phyloP scores from a whole-genome alignment of 2,113 vertebrate genomes.

The Taurulus bubalis region DNA sequence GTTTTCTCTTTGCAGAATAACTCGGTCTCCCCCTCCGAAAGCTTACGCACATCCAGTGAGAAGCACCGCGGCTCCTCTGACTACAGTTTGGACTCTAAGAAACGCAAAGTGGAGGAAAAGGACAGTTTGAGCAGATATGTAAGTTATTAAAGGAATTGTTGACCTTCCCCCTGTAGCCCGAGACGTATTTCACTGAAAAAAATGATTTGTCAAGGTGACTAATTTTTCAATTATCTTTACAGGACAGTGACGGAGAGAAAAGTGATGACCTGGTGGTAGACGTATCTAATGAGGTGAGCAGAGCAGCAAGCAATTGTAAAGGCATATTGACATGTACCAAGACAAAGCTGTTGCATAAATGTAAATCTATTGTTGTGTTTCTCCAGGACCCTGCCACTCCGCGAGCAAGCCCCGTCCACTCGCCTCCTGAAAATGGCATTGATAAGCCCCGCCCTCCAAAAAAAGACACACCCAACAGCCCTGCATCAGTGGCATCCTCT shows the following conservation, averaged over 20 bases:
- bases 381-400: constrained; percentile 95
- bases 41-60: constrained; percentile 90
- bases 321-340: background rate
- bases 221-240: constrained; percentile 41
- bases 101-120: constrained; percentile 95
- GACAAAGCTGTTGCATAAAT: background rate
- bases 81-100: constrained; percentile 94
- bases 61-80: constrained; percentile 94
- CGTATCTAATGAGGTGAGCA: constrained; percentile 94
- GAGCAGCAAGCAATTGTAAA: background rate
- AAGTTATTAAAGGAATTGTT: constrained; percentile 59
- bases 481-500: constrained; percentile 96
- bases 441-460: constrained; percentile 95
- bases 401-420: constrained; percentile 94
- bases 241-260: constrained; percentile 99
- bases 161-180: background rate
- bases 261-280: constrained; percentile 97
- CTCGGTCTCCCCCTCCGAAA: constrained; percentile 94
- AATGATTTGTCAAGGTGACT: background rate
- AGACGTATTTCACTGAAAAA: constrained; percentile 3
- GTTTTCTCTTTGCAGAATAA: constrained; percentile 87
- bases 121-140: constrained; percentile 97
- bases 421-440: constrained; percentile 96
- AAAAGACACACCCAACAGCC: constrained; percentile 98
- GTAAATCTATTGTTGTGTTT: constrained; percentile 3